phyloP scores from a whole-genome alignment of 2,113 vertebrate species.

The Corapipo altera region DNA sequence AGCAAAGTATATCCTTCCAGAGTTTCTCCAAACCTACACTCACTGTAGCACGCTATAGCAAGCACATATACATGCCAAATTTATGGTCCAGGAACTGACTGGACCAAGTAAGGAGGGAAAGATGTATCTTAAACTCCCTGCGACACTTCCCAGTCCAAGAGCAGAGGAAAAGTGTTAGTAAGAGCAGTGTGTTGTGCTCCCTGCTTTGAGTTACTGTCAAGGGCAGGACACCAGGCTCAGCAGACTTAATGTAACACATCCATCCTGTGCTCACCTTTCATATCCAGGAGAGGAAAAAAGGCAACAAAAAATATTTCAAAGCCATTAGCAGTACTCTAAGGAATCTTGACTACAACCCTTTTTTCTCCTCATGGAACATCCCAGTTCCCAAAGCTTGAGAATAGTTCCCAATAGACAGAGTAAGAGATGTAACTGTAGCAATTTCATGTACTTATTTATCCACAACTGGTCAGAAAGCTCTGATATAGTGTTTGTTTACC shows the following conservation, averaged over 20 bases:
- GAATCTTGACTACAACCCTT: background rate
- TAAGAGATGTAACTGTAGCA: background rate
- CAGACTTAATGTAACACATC: background rate
- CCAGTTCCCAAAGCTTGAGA: background rate
- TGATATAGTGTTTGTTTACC: background rate
- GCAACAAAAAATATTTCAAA: background rate
- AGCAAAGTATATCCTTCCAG: background rate
- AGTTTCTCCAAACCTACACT: background rate
- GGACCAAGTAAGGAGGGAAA: background rate
- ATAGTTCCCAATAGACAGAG: background rate
- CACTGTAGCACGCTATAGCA: fast-evolving
- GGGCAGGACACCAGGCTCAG: background rate
- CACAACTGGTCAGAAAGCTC: background rate
- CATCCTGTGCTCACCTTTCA: background rate
- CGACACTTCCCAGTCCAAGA: fast-evolving
- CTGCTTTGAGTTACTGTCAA: background rate
- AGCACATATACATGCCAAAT: background rate
- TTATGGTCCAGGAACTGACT: background rate
- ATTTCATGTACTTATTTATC: background rate
- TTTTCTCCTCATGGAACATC: background rate
- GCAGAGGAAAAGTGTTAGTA: fast-evolving
- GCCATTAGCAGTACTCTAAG: background rate
- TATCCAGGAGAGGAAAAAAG: background rate
- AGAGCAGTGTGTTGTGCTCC: background rate
- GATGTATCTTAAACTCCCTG: background rate